Evolutionary conservation across 2,888 invertebrate species (phyloP).

Genomic region (Adela reaumurella): DNA sequence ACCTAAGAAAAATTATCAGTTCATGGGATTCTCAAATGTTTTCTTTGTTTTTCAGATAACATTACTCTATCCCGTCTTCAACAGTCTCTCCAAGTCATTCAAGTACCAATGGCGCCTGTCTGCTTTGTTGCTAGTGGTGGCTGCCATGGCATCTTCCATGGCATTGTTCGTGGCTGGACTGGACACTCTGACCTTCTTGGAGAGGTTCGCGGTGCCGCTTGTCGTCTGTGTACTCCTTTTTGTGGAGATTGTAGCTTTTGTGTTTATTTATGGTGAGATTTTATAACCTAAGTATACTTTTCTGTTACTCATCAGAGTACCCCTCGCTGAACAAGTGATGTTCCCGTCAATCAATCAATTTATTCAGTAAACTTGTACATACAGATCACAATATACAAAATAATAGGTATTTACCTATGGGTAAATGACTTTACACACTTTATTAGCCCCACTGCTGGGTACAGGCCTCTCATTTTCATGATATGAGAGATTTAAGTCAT

Average conservation of each 20-base stretch:
- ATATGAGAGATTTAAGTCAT: no score
- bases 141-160: conserved; percentile 16
- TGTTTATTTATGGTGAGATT: conserved; percentile 40
- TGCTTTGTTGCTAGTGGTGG: background rate
- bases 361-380: no score
- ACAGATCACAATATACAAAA: no score
- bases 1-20: no score
- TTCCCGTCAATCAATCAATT: no score
- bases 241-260: conserved; percentile 39
- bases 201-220: conserved; percentile 35
- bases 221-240: conserved; percentile 33
- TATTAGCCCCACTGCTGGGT: no score
- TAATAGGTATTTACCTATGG: no score
- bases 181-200: conserved; percentile 29
- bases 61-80: background rate
- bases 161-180: conserved; percentile 33
- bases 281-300: background rate
- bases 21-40: background rate
- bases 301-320: no score
- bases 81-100: background rate
- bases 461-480: no score
- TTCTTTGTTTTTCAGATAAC: background rate
- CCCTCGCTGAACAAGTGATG: no score
- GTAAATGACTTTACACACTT: no score
- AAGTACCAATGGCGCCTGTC: background rate